These are phyloP conservation scores for Macrostomum lignano DNA, from an alignment of 1,140 invertebrate species.

Conservation along the genomic window DNA sequence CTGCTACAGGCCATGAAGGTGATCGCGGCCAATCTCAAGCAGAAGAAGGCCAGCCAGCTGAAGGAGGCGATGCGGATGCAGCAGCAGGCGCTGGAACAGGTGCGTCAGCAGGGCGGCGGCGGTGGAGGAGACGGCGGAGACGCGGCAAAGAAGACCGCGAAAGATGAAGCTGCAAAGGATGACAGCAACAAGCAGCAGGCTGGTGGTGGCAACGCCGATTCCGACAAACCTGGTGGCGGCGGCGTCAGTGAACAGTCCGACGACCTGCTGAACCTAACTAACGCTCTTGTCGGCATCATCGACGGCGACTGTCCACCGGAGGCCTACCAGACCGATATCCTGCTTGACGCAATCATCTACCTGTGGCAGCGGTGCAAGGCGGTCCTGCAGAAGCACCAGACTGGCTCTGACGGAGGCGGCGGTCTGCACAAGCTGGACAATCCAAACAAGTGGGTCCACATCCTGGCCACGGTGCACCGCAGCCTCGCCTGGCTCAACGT, in stretches of 20 bases:
- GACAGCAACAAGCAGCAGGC: too few species aligned
- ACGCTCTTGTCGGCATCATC: too few species aligned
- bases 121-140: slow-evolving; percentile 5
- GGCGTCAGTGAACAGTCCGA: neutral
- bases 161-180: too few species aligned
- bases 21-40: slow-evolving; percentile 11
- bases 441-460: slow-evolving; percentile 24
- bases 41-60: slow-evolving; percentile 8
- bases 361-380: slow-evolving; percentile 24
- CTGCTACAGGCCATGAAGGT: slow-evolving; percentile 16
- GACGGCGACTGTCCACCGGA: too few species aligned
- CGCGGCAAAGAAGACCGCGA: slow-evolving; percentile 7
- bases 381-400: slow-evolving; percentile 24
- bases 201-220: too few species aligned
- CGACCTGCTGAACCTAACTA: too few species aligned
- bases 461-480: slow-evolving; percentile 21
- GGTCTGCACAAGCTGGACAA: slow-evolving; percentile 24
- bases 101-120: slow-evolving; percentile 2
- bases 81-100: neutral
- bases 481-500: slow-evolving; percentile 21
- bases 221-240: neutral
- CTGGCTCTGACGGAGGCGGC: slow-evolving; percentile 20
- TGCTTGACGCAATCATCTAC: slow-evolving; percentile 20
- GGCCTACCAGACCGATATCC: slow-evolving; percentile 18
- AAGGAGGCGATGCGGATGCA: slow-evolving; percentile 7